Evolutionary conservation across 53 echinoderm and acorn worm genomes (phyloP).

Genomic region (Glandiceps talaboti): DNA sequence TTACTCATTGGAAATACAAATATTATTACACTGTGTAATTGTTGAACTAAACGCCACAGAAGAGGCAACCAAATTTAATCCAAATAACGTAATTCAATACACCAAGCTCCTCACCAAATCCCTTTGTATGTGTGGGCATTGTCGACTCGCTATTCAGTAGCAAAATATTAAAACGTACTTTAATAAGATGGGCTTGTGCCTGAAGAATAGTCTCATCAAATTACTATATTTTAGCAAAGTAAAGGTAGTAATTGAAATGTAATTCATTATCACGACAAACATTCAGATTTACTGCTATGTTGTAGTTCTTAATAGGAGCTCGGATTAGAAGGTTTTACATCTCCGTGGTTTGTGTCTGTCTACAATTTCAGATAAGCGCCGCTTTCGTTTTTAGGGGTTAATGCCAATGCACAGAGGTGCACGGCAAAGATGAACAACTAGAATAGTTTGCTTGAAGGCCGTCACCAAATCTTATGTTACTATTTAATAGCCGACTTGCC

Average conservation of each 20-base stretch:
- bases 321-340: background rate
- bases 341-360: background rate
- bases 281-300: background rate
- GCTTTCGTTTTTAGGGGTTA: background rate
- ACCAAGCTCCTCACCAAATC: background rate
- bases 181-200: background rate
- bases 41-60: background rate
- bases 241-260: background rate
- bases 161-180: background rate
- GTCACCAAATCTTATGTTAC: too few species aligned
- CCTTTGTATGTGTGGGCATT: background rate
- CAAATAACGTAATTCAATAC: background rate
- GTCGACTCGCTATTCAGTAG: background rate
- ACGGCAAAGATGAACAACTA: too few species aligned
- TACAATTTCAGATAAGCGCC: background rate
- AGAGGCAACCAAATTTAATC: background rate
- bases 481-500: too few species aligned
- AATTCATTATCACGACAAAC: background rate
- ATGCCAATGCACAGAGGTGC: background rate
- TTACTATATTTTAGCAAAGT: background rate
- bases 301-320: background rate
- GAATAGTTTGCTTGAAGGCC: too few species aligned
- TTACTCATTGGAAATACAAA: background rate
- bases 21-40: background rate
- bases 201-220: background rate